A percentile compares a stretch with the other conserved stretches of the same genome.
Evolutionary conservation across 2,797 vertebrate genomes (phyloP).

Genomic region (Aotus griseimembra): DNA sequence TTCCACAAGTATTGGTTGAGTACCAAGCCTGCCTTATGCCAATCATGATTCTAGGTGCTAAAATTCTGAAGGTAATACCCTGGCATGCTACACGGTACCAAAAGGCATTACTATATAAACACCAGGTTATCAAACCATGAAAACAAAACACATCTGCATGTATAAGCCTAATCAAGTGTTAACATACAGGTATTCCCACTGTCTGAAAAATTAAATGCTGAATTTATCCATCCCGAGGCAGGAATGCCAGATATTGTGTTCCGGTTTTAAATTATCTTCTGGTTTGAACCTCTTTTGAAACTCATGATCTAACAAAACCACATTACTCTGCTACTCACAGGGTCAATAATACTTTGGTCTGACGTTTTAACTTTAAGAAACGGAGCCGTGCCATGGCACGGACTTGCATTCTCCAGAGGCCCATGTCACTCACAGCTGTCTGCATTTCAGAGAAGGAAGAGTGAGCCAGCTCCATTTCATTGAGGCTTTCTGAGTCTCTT

Average conservation of each 20-base stretch:
- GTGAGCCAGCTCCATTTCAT: constrained; percentile 82
- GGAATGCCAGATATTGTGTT: background rate
- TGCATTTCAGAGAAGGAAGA: constrained; percentile 83
- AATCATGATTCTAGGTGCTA: background rate
- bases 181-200: background rate
- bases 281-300: background rate
- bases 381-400: constrained; percentile 88
- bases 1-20: background rate
- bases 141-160: background rate
- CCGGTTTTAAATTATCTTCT: background rate
- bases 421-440: constrained; percentile 65
- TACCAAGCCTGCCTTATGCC: background rate
- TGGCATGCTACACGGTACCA: background rate
- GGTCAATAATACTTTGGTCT: constrained; percentile 87
- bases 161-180: background rate
- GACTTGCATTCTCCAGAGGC: constrained; percentile 94
- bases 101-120: background rate
- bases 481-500: constrained; percentile 54
- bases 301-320: background rate
- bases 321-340: constrained; percentile 86
- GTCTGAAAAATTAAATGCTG: background rate
- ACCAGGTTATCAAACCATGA: background rate
- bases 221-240: background rate
- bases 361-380: constrained; percentile 90
- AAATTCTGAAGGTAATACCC: background rate